Conservation (phyloP, 2,113 vertebrate species). For the Oenanthe melanoleuca region DNA sequence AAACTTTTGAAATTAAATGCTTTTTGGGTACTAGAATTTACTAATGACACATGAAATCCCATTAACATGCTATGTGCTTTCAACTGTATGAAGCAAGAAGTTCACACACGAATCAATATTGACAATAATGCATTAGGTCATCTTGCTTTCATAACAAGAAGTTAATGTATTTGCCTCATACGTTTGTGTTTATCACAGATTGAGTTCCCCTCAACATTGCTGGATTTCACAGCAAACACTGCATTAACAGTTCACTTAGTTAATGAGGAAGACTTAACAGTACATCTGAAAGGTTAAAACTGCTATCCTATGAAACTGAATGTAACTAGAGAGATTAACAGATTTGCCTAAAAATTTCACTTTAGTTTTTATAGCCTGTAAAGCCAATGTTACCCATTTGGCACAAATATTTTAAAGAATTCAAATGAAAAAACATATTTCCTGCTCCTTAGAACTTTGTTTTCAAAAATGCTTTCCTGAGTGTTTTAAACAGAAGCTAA, state of each 20-base stretch:
- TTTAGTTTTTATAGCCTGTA: neutral
- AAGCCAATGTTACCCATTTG: neutral
- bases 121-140: neutral
- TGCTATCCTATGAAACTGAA: neutral
- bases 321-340: neutral
- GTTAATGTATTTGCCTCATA: neutral
- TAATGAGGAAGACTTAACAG: neutral
- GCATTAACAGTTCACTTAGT: neutral
- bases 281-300: neutral
- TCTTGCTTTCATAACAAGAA: neutral
- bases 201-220: neutral
- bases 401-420: neutral
- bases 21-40: neutral
- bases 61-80: neutral
- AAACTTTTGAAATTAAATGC: neutral
- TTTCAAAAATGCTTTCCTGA: neutral
- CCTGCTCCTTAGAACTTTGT: neutral
- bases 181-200: neutral
- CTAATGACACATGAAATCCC: neutral
- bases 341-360: neutral
- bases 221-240: neutral
- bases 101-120: neutral
- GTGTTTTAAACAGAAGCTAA: neutral
- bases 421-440: neutral
- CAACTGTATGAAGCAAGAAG: rapidly evolving